phyloP scores from a whole-genome alignment of 2,797 vertebrate genomes.

The Potorous gilbertii region DNA sequence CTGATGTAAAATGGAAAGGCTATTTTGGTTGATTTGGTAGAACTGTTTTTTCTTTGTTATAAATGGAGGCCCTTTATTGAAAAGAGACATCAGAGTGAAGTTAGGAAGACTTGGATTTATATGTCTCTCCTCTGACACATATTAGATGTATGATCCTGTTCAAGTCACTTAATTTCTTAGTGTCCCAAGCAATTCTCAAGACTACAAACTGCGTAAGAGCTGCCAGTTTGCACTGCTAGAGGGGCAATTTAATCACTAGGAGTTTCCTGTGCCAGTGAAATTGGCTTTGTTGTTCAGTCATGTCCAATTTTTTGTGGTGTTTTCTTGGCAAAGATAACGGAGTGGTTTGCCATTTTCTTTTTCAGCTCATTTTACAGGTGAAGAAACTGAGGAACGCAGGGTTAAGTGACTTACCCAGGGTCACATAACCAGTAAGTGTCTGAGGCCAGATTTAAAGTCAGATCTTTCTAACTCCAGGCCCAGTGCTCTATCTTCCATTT shows the following conservation, averaged over 20 bases:
- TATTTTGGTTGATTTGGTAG: too few relatives aligned
- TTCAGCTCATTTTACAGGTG: too few relatives aligned
- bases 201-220: background rate
- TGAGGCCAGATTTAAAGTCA: too few relatives aligned
- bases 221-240: background rate
- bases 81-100: background rate
- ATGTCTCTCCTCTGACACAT: background rate
- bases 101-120: background rate
- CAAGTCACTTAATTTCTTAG: background rate
- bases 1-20: background rate
- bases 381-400: too few relatives aligned
- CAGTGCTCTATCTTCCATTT: background rate
- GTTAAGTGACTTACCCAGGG: too few relatives aligned
- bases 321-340: too few relatives aligned
- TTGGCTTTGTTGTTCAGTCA: background rate
- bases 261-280: background rate
- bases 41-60: background rate
- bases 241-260: background rate
- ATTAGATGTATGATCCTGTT: background rate
- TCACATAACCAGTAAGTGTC: too few relatives aligned
- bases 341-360: too few relatives aligned
- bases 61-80: background rate
- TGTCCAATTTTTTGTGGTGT: background rate
- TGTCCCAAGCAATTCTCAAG: background rate
- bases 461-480: too few relatives aligned